These are phyloP conservation scores for Lacerta viridis DNA, from an alignment of 2,797 vertebrate genomes.

Conservation along the genomic window DNA sequence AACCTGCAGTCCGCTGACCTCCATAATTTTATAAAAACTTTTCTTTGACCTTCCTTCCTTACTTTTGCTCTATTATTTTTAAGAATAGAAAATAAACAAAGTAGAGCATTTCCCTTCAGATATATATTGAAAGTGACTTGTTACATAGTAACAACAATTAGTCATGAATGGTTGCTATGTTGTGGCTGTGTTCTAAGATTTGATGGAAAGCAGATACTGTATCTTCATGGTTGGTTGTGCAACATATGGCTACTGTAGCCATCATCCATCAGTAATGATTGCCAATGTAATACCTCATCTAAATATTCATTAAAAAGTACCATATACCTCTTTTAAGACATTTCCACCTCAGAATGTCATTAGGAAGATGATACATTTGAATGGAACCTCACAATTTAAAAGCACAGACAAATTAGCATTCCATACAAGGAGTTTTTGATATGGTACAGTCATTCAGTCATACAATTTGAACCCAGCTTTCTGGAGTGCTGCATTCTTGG, in stretches of 20 bases:
- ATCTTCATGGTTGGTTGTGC: constrained; percentile 17
- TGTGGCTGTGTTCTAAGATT: background rate
- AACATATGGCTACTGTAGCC: constrained; percentile 4
- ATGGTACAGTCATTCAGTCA: background rate
- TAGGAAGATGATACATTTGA: background rate
- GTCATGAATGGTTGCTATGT: background rate
- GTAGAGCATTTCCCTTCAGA: background rate
- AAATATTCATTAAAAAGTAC: background rate
- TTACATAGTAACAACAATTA: background rate
- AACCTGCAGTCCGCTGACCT: background rate
- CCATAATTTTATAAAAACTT: background rate
- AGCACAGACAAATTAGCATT: background rate
- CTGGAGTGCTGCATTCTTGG: background rate
- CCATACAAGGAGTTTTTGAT: too few relatives aligned
- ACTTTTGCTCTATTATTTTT: background rate
- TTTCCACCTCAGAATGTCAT: background rate
- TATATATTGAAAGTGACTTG: background rate
- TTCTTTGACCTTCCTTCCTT: background rate
- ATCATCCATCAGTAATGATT: background rate
- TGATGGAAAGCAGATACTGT: background rate
- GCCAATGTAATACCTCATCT: background rate
- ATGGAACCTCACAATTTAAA: background rate
- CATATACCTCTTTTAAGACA: background rate
- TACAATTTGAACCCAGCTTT: background rate
- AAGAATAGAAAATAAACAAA: constrained; percentile 15